Base-by-base conservation (phyloP, 2,113 vertebrate genomes). In the Dascyllus trimaculatus region DNA sequence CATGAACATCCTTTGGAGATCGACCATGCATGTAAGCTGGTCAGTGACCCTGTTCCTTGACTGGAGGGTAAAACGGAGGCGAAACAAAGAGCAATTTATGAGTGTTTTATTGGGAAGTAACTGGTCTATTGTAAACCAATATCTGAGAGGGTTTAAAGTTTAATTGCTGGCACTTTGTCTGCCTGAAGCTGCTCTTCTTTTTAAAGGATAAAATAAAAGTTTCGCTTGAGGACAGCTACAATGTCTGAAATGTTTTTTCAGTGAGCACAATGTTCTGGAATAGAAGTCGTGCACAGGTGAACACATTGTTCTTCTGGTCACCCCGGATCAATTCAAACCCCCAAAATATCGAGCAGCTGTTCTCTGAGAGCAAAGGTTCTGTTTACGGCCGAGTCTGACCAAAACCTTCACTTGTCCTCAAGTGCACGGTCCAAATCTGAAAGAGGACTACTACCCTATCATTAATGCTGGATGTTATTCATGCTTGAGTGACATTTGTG, bases 1-100 rank as follows among this genome's bases (percentile, higher is more conserved):
- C 66, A 61, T 7, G 32, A 64, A 65, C 57, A 66, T 38, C 64
- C 60, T 81, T 69, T 76, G 69, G 72, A 84, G 62, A 65, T 52
- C 10, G 24, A 45, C 54, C 72, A 54, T 22, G 62, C 79, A 21
- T 80, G 66, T 22, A 68, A 76, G 58, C 54, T 22, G 43, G 77
- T 62, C 80, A 48, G 54, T 45, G 66, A 70, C 65, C 38, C 79
- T 35, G 46, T 22, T 76, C 38, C 19, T 51, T 35, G 22, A 43
- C 49, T 51, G 5, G 48, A 35, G 52, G 71, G 59, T 18, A n/a
- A 66, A 46, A 78, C 24, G 46, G 17, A 75, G 3, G n/a, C 15
- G 26, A 59, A 64, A 59, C 48, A 64, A 62, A 78, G 35, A 14
- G n/a, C 19, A 66, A 17, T 71, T 59, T 46, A 56, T 38, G 74